phyloP scores from a whole-genome alignment of 2,113 vertebrate genomes.

The Bufo bufo region DNA sequence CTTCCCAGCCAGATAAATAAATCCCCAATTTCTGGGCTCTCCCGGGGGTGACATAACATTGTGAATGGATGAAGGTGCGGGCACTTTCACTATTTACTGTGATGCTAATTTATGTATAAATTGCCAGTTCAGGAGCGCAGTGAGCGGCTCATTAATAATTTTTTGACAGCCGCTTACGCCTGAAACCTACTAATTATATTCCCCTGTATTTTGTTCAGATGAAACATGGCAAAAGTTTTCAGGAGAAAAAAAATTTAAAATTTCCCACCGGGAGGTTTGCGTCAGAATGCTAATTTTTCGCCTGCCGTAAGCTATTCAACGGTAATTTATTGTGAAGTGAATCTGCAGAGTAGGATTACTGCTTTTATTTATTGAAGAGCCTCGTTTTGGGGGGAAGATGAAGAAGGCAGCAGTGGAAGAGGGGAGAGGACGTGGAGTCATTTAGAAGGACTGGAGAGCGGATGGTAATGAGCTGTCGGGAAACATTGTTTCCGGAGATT shows the following conservation, averaged over 20 bases:
- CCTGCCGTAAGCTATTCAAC: background rate
- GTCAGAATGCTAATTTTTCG: background rate
- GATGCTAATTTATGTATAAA: conserved; percentile 5
- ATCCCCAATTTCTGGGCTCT: background rate
- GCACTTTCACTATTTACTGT: background rate
- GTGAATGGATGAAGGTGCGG: background rate
- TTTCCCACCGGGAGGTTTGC: background rate
- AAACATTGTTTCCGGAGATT: conserved; percentile 8
- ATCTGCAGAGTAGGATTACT: background rate
- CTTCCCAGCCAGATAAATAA: background rate
- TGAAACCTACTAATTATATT: conserved; percentile 27
- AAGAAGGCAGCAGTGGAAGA: background rate
- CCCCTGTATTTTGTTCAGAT: background rate
- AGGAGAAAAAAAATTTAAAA: background rate
- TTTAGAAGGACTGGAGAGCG: background rate
- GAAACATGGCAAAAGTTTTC: conserved; percentile 13
- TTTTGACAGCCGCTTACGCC: background rate
- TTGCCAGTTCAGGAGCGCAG: background rate
- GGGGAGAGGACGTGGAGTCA: background rate
- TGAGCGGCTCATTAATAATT: conserved; percentile 26
- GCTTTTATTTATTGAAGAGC: background rate
- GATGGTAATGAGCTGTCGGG: conserved; percentile 14
- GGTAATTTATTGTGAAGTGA: background rate
- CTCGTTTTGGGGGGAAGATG: background rate
- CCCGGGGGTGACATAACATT: background rate